A percentile compares a stretch with the other conserved stretches of the same genome.
Conservation (phyloP, 37 sponge, comb jelly and placozoan species). For the Geodia barretti region DNA sequence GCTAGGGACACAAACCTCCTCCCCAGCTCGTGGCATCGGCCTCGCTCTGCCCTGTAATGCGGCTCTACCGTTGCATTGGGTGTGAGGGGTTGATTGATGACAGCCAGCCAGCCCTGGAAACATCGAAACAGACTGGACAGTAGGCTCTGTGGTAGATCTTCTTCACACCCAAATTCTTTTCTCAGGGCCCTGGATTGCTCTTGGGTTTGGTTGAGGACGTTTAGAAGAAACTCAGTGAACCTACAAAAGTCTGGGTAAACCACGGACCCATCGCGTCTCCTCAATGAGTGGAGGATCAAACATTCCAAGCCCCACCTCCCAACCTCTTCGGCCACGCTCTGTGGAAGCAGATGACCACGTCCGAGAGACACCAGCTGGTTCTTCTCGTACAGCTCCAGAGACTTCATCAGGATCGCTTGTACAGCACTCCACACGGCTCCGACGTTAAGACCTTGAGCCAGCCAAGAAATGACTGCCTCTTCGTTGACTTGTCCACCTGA, state of each 20-base stretch:
- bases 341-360: background rate
- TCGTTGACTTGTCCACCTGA: background rate
- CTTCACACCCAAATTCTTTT: background rate
- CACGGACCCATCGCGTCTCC: background rate
- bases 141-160: background rate
- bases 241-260: slow-evolving; percentile 3
- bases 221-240: background rate
- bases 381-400: background rate
- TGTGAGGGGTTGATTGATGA: background rate
- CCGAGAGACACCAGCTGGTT: background rate
- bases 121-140: background rate
- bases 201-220: background rate
- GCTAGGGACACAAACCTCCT: background rate
- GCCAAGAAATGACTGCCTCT: background rate
- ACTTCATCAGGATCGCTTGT: too few species aligned
- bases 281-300: background rate
- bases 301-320: background rate
- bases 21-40: background rate
- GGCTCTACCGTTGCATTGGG: too few species aligned
- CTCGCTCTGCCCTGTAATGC: background rate
- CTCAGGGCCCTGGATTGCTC: background rate
- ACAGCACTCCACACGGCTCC: too few species aligned
- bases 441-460: too few species aligned
- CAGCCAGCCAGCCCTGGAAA: slow-evolving; percentile 1
- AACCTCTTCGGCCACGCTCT: background rate